Conservation (phyloP, 1,140 invertebrate genomes). For the Probaryconus sp. region DNA sequence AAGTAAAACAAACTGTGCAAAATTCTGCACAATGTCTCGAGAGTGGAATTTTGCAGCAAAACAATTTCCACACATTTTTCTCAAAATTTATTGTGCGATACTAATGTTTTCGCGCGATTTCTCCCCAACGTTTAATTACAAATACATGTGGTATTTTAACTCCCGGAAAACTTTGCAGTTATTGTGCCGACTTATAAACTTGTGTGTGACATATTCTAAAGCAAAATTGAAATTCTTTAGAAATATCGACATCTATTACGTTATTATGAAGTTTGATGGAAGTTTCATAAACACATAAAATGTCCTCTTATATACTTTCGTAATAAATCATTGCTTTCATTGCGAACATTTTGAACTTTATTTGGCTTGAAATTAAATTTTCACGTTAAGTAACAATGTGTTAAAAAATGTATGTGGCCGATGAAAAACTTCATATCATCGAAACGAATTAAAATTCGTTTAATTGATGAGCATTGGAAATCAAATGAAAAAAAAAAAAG, state of each 20-base stretch:
- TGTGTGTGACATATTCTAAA: constrained; percentile 14
- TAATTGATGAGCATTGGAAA: too few species aligned
- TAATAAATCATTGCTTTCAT: constrained; percentile 21
- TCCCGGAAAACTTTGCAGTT: neutral
- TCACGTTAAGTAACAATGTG: neutral
- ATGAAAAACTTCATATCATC: neutral
- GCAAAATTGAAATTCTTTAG: constrained; percentile 36
- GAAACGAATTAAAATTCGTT: too few species aligned
- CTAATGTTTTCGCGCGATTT: too few species aligned
- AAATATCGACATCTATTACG: constrained; percentile 30
- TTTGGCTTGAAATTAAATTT: constrained; percentile 14
- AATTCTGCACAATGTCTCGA: too few species aligned
- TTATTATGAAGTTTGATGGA: constrained; percentile 33
- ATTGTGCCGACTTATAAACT: neutral
- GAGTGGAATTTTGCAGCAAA: too few species aligned
- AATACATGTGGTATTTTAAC: constrained; percentile 10
- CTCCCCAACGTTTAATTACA: too few species aligned
- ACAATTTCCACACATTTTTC: too few species aligned
- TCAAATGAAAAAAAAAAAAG: too few species aligned
- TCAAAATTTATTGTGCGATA: too few species aligned
- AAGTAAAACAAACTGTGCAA: too few species aligned
- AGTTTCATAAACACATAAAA: constrained; percentile 26
- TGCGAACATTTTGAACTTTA: constrained; percentile 14
- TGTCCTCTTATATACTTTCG: constrained; percentile 1
- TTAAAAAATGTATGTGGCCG: neutral